Evolutionary conservation across 2,797 vertebrate genomes (phyloP).

Genomic region (Borostomias antarcticus): DNA sequence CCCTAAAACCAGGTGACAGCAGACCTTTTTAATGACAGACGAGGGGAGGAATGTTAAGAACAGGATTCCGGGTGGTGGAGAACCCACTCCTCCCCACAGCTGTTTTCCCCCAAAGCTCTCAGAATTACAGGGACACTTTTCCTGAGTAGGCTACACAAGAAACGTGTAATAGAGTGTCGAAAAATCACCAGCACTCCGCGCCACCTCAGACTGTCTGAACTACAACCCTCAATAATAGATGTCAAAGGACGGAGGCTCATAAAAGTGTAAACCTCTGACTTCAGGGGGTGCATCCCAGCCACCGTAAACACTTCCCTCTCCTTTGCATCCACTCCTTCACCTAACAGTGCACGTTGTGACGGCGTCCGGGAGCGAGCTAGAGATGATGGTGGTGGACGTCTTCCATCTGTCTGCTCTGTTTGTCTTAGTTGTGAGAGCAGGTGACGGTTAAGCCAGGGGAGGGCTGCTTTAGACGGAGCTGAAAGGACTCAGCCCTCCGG

Average conservation of each 20-base stretch:
- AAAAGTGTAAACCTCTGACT: constrained; percentile 71
- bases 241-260: constrained; percentile 66
- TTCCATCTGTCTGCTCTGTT: too few species aligned
- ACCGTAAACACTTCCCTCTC: constrained; percentile 41
- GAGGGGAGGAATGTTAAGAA: constrained; percentile 71
- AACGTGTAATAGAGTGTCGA: constrained; percentile 51
- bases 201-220: constrained; percentile 9
- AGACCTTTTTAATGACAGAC: constrained; percentile 71
- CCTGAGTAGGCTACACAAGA: constrained; percentile 43
- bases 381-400: too few species aligned
- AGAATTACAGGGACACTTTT: constrained; percentile 66
- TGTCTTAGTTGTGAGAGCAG: not conserved
- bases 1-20: constrained; percentile 59
- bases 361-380: too few species aligned
- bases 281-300: constrained; percentile 38
- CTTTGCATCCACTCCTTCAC: constrained; percentile 16
- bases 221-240: constrained; percentile 74
- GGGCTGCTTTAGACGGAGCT: too few species aligned
- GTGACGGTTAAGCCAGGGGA: too few species aligned
- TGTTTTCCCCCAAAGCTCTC: constrained; percentile 45
- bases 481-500: constrained; percentile 43
- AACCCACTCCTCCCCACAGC: constrained; percentile 47
- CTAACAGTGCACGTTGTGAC: too few species aligned
- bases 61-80: constrained; percentile 46
- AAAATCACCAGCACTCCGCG: constrained; percentile 54